These are phyloP conservation scores for Trachelipus rathkii DNA, from an alignment of 1,140 invertebrate species.

Conservation along the genomic window DNA sequence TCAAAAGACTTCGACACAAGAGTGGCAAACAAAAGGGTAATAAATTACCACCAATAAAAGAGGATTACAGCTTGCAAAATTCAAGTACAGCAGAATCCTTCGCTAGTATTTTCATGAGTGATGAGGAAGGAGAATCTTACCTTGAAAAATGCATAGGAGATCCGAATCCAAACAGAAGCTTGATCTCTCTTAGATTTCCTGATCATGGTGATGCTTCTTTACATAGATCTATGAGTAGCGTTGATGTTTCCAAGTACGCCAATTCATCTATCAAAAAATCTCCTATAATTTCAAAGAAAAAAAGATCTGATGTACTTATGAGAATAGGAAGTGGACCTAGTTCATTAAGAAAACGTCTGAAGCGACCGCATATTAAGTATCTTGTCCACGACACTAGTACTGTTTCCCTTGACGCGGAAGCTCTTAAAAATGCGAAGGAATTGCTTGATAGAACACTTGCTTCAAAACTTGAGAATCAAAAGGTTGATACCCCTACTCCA, in stretches of 20 bases:
- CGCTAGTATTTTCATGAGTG: neutral
- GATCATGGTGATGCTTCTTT: neutral
- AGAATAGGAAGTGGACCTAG: neutral
- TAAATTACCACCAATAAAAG: neutral
- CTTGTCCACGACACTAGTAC: neutral
- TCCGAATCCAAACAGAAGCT: neutral
- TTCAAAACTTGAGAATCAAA: neutral
- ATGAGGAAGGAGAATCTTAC: neutral
- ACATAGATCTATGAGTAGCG: neutral
- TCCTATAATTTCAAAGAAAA: neutral
- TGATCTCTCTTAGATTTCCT: neutral
- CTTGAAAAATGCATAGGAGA: neutral
- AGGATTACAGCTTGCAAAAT: neutral
- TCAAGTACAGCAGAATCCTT: neutral
- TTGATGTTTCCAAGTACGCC: neutral
- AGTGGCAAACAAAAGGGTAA: neutral
- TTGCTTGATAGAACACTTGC: neutral
- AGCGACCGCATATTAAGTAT: neutral
- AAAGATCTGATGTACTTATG: neutral
- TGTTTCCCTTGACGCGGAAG: neutral
- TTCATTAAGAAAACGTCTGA: neutral
- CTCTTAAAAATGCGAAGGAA: neutral
- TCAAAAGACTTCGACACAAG: neutral
- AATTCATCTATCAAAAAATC: neutral
- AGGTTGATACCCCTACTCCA: neutral